Base-by-base conservation (phyloP, 2,797 vertebrate species). In the Leucoraja ocellata region DNA sequence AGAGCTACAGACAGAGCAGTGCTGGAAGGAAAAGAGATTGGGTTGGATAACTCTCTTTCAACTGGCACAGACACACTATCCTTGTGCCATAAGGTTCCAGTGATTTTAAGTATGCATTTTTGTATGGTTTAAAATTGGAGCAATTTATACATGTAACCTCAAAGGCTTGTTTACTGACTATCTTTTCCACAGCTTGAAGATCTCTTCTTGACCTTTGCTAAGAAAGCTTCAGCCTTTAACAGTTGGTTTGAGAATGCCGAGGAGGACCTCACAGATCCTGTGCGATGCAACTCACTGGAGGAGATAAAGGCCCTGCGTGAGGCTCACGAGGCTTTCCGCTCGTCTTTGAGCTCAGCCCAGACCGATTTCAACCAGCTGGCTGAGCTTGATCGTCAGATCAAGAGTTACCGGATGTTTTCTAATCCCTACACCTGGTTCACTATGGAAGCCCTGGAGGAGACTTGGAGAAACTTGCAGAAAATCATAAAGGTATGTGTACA, bases 391-490 rank as follows among this genome's bases (percentile, higher is more conserved):
- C 96, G 97, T 8, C 98, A 99, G 96, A 99, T 99, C 96, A 99
- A 99, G 96, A 98, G 98, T 95, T 99, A 98, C 96, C 98, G 98
- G 0, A 98, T 99, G 94, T 97, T 97, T 94, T 99, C 99, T 95
- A 99, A 99, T 96, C 99, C 99, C 0, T 99, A 99, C 93, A 99
- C 99, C 93, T 99, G 99, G 99, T 99, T 99, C 96, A 99, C 99
- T 68, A 99, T 99, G 99, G 99, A 99, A 95, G 99, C 99, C 28
- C 96, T 99, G 93, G 99, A 99, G 94, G 99, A 99, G 96, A 99
- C 99, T 71, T 99, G 99, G 99, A 97, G 99, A 94, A 99, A 99
- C 95, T 96, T 99, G 94, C 99, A 99, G 97, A 99, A 99, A 95
- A 99, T 99, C 94, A 99, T 99, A 95, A 99, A 99, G 98, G 99